These are phyloP conservation scores for Autographa pulchrina DNA, from an alignment of 2,888 invertebrate species.

Conservation along the genomic window DNA sequence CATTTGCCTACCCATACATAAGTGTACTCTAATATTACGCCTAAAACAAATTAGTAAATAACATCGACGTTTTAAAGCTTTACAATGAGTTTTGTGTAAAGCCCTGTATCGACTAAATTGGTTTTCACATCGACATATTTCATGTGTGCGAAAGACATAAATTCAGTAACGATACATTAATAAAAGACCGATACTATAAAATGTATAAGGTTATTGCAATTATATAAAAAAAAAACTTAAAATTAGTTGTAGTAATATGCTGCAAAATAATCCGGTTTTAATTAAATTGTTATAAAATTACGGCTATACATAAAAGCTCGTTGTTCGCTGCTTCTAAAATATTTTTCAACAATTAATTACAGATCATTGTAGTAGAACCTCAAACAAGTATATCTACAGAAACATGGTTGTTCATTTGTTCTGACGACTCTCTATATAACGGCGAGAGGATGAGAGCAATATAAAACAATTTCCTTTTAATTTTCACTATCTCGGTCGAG, in stretches of 20 bases:
- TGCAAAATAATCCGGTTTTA: constrained; percentile 24
- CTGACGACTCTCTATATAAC: not conserved
- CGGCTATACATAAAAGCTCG: constrained; percentile 37
- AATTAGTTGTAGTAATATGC: not conserved
- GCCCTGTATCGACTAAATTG: not conserved
- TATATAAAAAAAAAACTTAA: not conserved
- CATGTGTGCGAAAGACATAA: constrained; percentile 1
- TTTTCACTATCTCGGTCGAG: constrained; percentile 50
- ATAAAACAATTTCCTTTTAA: constrained; percentile 48
- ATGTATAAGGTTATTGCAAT: not conserved
- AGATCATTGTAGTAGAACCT: constrained; percentile 3
- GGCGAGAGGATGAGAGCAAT: constrained; percentile 16
- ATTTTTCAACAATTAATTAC: not conserved
- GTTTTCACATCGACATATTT: not conserved
- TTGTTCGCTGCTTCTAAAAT: constrained; percentile 26
- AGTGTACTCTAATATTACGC: not conserved
- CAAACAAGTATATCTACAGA: constrained; percentile 10
- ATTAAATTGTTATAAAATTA: constrained; percentile 8
- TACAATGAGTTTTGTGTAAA: not conserved
- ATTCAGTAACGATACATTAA: not conserved
- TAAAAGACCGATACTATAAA: not conserved
- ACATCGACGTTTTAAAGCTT: not conserved
- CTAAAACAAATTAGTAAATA: constrained; percentile 6
- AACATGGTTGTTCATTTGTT: constrained; percentile 13
- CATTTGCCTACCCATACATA: no score